Evolutionary conservation across 2,113 vertebrate species (phyloP), one percentile per base, ranked within the genome.

Genomic region (Catharus fuscescens): DNA sequence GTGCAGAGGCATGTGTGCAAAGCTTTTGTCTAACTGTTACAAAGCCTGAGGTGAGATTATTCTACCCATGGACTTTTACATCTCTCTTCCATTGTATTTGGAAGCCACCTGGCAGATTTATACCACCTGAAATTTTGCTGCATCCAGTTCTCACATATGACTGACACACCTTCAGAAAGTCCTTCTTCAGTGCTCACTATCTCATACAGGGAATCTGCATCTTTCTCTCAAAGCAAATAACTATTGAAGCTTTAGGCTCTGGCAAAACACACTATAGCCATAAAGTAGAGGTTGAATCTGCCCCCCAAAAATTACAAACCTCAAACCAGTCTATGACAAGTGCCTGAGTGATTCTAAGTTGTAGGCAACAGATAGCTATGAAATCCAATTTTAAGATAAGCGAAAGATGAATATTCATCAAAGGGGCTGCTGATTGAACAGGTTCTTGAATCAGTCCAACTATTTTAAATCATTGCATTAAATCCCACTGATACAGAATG

Each of bases 401-500:
- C 0, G 0, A 66, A 92, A 87, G 47, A 85, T 88, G 78, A 96
- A 94, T 96, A 96, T 95, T 96, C 61, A 93, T 81, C 52, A 45
- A 44, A 71, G 54, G 24, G 65, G 24, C 6, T 92, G 48, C 50
- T 95, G 74, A 94, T 93, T 86, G 62, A 96, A 91, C 31, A 73
- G 52, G 26, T 78, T 95, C 67, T 95, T 95, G 44, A 96, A 84
- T 97, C 78, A 87, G 44, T 72, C 28, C n/a, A 71, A 29, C 48
- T 88, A 44, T 87, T 89, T 86, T 45, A 81, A 90, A 91, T 19
- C 24, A 62, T 78, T 84, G 47, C 13, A 57, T 69, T 56, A 77
- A 25, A 81, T 7, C 8, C 31, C 69, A 57, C 32, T 70, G 83
- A 86, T 91, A 94, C 50, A 60, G 26, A 95, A 95, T 18, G 14